Evolutionary conservation across 1,140 invertebrate genomes (phyloP).

Genomic region (Apis dorsata): DNA sequence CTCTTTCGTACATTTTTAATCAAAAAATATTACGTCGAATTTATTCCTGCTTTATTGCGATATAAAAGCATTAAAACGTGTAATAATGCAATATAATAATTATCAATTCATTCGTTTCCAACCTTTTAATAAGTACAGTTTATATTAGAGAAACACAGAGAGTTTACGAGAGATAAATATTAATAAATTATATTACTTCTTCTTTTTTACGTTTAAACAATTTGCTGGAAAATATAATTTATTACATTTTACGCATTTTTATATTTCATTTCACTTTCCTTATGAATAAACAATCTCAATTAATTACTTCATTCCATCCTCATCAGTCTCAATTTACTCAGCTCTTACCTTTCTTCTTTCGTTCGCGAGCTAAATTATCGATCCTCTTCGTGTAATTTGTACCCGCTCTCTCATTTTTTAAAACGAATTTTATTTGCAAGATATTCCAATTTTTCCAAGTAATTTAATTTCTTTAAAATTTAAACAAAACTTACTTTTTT

Average conservation of each 20-base stretch:
- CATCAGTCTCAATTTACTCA: background rate
- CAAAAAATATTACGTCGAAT: background rate
- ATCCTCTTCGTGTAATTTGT: background rate
- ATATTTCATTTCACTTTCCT: background rate
- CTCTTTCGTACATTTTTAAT: background rate
- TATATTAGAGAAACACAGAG: no score
- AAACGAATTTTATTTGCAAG: background rate
- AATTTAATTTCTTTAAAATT: no score
- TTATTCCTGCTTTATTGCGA: background rate
- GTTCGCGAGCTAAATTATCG: background rate
- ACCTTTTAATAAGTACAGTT: background rate
- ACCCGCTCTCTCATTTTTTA: background rate
- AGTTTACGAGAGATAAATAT: no score
- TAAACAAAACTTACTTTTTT: no score
- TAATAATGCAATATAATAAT: background rate
- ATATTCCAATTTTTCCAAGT: background rate
- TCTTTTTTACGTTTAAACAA: no score
- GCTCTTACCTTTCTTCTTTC: no score
- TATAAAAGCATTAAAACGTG: background rate
- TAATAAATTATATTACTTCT: no score
- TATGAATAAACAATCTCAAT: background rate
- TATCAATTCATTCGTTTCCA: background rate
- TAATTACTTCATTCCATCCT: background rate
- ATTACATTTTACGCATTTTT: background rate
- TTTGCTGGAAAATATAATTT: background rate